Conservation (phyloP, 2,888 invertebrate species). For the Merodon equestris region DNA sequence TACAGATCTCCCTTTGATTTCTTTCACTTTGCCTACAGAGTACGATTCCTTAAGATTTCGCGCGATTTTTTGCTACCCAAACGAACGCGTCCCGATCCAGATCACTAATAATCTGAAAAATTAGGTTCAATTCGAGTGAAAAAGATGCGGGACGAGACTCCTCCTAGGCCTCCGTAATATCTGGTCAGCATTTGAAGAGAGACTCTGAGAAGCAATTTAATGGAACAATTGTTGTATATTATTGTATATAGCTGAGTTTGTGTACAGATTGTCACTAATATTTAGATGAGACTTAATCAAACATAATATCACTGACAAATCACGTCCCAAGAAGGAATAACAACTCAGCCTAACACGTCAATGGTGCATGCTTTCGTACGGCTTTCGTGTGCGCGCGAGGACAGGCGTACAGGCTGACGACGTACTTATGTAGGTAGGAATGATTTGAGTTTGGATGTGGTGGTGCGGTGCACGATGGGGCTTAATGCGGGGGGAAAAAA, state of each 20-base stretch:
- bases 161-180: slow-evolving; percentile 59
- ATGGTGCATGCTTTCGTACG: slow-evolving; percentile 29
- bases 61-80: slow-evolving; percentile 60
- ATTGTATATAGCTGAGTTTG: slow-evolving; percentile 58
- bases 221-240: slow-evolving; percentile 57
- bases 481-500: slow-evolving; percentile 21
- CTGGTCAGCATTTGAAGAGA: slow-evolving; percentile 42
- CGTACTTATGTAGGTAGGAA: slow-evolving; percentile 1
- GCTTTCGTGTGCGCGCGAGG: slow-evolving; percentile 7
- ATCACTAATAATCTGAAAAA: slow-evolving; percentile 67
- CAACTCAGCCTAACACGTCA: slow-evolving; percentile 60
- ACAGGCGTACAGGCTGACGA: neutral
- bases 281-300: slow-evolving; percentile 67
- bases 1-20: neutral
- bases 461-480: neutral
- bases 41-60: slow-evolving; percentile 41
- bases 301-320: slow-evolving; percentile 64
- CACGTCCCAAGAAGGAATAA: slow-evolving; percentile 54
- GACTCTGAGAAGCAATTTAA: slow-evolving; percentile 58
- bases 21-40: slow-evolving; percentile 22
- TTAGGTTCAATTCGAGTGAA: slow-evolving; percentile 60
- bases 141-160: slow-evolving; percentile 65
- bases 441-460: no score
- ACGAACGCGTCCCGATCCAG: slow-evolving; percentile 66
- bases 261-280: slow-evolving; percentile 66